Evolutionary conservation across 2,888 invertebrate species (phyloP), one percentile per base, ranked within the genome.

Genomic region (Ganaspis brasiliensis): DNA sequence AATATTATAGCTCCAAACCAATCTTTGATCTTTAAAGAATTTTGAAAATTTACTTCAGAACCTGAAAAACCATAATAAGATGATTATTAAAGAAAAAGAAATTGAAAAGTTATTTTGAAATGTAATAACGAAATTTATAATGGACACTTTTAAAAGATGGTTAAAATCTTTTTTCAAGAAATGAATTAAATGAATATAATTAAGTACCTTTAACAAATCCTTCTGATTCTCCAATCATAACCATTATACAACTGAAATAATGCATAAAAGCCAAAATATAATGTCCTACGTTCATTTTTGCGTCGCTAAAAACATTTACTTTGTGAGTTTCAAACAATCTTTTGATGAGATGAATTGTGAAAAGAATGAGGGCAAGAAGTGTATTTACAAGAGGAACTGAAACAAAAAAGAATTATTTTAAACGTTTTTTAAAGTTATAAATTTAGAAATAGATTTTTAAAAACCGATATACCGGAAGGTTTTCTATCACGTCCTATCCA

Each of bases 281-380:
- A 89, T 97, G 96, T 0, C 93, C 91, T 0, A 97, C 81, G 90
- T 97, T 97, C 88, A 98, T 98, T 89, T 94, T 95, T 75, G 95
- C 94, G 72, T 95, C 93, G 0, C 97, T 96, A 89, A 96, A 98
- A 26, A 98, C 94, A 89, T 95, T 97, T 24, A 98, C 92, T 88
- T 92, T 96, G 84, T 95, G 94, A 0, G 97, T 96, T 92, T 98
- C 98, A 86, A 97, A 97, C 77, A 96, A 94, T 82, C 98, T 93
- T 83, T 96, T 93, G 70, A 92, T 92, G 79, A 95, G 95, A 88
- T 98, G 97, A 26, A 96, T 79, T 0, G 94, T 93, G 0, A 97
- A 89, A 19, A 97, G 91, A 1, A 92, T 82, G 55, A 94, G 89
- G 0, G 94, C 95, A 40, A 96, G 87, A 1, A 95, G 87, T 0